Evolutionary conservation across 2,888 invertebrate species (phyloP), one percentile per base, ranked within the genome.

Genomic region (Neoascia interrupta): DNA sequence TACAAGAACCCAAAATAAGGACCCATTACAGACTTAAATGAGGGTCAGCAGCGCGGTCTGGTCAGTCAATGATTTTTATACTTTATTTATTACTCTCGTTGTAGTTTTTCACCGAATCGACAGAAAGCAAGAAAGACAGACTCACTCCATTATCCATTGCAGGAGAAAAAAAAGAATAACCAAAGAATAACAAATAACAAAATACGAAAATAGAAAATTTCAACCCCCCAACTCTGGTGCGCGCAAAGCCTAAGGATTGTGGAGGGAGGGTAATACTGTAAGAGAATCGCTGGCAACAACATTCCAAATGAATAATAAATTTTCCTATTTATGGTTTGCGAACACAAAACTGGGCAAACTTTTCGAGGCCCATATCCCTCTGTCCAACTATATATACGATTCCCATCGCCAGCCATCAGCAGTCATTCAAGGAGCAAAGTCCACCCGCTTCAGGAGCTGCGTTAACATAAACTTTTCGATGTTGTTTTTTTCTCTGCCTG

Each of bases 301-400:
- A 74, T 60, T 53, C 66, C 54, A 74, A 61, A 72, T 72, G 75
- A 75, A 75, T 75, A 75, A 75, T 69, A 69, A 61, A 75, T 75
- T 75, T 63, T 63, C 54, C 69, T 51, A 69, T 75, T 75, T 75
- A 75, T 75, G 69, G 75, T 56, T 58, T 56, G 49, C 49, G 37
- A 69, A 56, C 39, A 61, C 41, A 54, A 60, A 34, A 23, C 23
- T 34, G 51, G 21, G 26, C 6, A 51, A 60, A 69, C 58, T 41
- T 69, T 69, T 69, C 49, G n/a, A n/a, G n/a, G n/a, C n/a, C n/a
- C n/a, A n/a, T n/a, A n/a, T n/a, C n/a, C n/a, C n/a, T n/a, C n/a
- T n/a, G n/a, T n/a, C n/a, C n/a, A n/a, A n/a, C n/a, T n/a, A n/a
- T n/a, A n/a, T n/a, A n/a, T n/a, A n/a, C n/a, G n/a, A n/a, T 10